These are phyloP conservation scores for Acronicta aceris DNA, from an alignment of 2,888 invertebrate genomes.

Conservation along the genomic window DNA sequence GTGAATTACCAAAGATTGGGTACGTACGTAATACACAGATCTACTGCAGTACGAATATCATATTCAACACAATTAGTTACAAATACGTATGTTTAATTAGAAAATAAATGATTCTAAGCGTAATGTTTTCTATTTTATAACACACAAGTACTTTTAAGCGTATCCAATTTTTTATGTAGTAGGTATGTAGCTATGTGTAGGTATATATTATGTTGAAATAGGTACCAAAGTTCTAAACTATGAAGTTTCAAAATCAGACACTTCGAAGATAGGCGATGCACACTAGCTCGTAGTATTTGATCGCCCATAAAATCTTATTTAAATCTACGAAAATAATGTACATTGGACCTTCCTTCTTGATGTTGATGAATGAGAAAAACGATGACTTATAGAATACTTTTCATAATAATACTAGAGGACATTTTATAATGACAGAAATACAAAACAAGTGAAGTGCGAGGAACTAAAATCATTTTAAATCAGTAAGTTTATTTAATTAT, in stretches of 20 bases:
- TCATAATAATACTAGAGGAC: slow-evolving; percentile 70
- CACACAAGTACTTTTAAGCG: slow-evolving; percentile 86
- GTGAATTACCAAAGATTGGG: slow-evolving; percentile 81
- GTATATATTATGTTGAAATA: slow-evolving; percentile 60
- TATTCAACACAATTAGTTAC: slow-evolving; percentile 85
- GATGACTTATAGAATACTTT: slow-evolving; percentile 63
- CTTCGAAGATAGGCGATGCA: slow-evolving; percentile 75
- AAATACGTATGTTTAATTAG: slow-evolving; percentile 78
- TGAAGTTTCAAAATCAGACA: slow-evolving; percentile 70
- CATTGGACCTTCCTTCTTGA: slow-evolving; percentile 68
- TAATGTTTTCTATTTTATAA: slow-evolving; percentile 84
- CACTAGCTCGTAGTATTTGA: slow-evolving; percentile 63
- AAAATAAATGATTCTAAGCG: slow-evolving; percentile 86
- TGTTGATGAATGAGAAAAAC: slow-evolving; percentile 62
- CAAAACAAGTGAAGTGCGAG: slow-evolving; percentile 70
- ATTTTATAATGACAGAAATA: slow-evolving; percentile 60
- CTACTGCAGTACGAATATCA: slow-evolving; percentile 86
- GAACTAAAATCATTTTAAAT: slow-evolving; percentile 71
- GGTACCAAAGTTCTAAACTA: slow-evolving; percentile 63
- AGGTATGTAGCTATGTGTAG: slow-evolving; percentile 69
- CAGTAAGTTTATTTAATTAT: slow-evolving; percentile 46
- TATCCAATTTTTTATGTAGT: slow-evolving; percentile 73
- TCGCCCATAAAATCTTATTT: slow-evolving; percentile 79
- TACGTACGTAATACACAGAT: slow-evolving; percentile 83
- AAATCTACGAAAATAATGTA: slow-evolving; percentile 82